Base-by-base conservation (phyloP, 2,888 invertebrate species). In the Drosophila atripex region DNA sequence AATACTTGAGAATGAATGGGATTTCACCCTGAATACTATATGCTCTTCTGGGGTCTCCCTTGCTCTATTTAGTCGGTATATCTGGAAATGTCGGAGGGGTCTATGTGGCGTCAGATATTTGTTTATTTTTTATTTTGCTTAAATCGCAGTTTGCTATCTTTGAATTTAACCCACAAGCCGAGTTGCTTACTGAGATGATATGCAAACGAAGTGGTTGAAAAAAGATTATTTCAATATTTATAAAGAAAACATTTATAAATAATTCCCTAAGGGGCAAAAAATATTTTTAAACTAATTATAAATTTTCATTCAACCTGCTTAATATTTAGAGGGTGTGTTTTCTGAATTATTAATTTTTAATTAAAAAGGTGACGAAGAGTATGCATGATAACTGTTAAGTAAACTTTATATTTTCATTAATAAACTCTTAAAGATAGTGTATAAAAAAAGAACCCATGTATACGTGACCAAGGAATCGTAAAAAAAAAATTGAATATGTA, bases 401-500 rank as follows among this genome's bases (percentile, higher is more conserved):
- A 8, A 12, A 58, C 58, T 9, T 25, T 35, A 7, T 14, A 7
- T 16, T 45, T 50, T 12, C 21, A 35, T 45, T 28, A 9, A 30
- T 30, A n/a, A 23, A 38, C 35, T 14, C 9, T 64, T n/a, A 2
- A 1, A 23, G 65, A 30, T 38, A 52, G 51, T 9, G 35, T 39
- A 30, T 45, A 12, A 14, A 4, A 16, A 45, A 38, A 38, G 21
- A 45, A n/a, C n/a, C 51, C 28, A 28, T 28, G 28, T 21, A 12
- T 64, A 64, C 65, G 63, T 65, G 65, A 52, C 63, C 51, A 63
- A 9, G 28, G 61, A 28, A 47, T 1, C n/a, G 5, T 7, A 9
- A n/a, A 45, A 9, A n/a, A 45, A 58, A 28, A 30, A 25, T n/a
- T 39, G n/a, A 18, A 28, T 28, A 28, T 35, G n/a, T 39, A 60